These are phyloP conservation scores for Lepus townsendii DNA, from an alignment of 2,797 vertebrate species.

Conservation along the genomic window DNA sequence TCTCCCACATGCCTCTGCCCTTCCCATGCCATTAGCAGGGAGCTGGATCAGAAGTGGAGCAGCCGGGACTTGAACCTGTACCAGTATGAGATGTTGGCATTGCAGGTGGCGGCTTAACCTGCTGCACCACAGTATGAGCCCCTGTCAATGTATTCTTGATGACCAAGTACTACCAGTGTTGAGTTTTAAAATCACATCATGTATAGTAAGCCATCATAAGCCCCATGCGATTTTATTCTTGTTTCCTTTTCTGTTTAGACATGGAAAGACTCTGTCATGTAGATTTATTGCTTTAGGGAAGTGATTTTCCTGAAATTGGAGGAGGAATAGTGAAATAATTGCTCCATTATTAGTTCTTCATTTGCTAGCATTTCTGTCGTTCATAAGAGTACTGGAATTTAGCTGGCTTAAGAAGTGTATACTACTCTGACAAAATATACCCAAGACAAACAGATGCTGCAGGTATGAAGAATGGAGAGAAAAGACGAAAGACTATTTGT, in stretches of 20 bases:
- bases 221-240: conserved; percentile 41
- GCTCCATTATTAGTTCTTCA: conserved; percentile 38
- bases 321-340: conserved; percentile 46
- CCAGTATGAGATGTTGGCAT: no score
- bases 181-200: conserved; percentile 51
- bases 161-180: conserved; percentile 41
- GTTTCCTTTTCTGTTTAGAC: conserved; percentile 30
- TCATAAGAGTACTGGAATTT: conserved; percentile 16
- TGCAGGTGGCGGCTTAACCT: no score
- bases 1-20: no score
- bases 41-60: no score
- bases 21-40: no score
- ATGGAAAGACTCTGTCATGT: conserved; percentile 28
- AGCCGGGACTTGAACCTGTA: no score
- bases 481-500: conserved; percentile 30
- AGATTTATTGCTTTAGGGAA: conserved; percentile 41
- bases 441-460: neutral
- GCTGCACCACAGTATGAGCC: no score
- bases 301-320: conserved; percentile 61
- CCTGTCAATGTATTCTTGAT: conserved; percentile 48
- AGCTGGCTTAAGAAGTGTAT: conserved; percentile 19
- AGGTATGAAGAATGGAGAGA: neutral
- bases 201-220: conserved; percentile 21
- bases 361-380: conserved; percentile 30
- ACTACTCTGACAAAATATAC: neutral